Conservation (phyloP, 2,888 invertebrate species). For the Drosophila ezoana region DNA sequence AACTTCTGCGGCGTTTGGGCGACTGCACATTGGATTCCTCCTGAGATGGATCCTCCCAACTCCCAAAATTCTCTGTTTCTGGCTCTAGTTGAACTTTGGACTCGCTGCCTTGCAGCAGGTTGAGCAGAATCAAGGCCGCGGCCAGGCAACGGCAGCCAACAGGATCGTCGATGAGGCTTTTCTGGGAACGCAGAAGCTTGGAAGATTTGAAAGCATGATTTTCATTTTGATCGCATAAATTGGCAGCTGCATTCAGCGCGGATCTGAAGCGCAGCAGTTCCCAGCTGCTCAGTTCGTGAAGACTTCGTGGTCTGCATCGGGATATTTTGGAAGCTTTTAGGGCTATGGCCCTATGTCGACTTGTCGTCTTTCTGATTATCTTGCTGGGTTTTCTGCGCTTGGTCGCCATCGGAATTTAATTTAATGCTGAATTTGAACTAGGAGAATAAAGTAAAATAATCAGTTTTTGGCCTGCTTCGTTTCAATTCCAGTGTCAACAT, state of each 20-base stretch:
- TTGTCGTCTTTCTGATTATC: neutral
- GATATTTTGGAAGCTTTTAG: neutral
- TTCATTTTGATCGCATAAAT: neutral
- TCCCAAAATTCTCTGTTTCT: no score
- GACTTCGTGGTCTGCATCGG: conserved; percentile 6
- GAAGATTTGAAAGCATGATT: no score
- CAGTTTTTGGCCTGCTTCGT: conserved; percentile 22
- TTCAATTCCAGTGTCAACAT: conserved; percentile 44
- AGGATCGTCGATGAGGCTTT: neutral
- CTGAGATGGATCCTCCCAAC: no score
- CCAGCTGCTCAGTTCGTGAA: conserved; percentile 9
- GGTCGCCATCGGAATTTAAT: conserved; percentile 13
- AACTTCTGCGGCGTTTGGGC: neutral
- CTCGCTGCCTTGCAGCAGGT: neutral
- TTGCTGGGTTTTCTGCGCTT: conserved; percentile 2
- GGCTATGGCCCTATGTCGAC: neutral
- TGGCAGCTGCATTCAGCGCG: conserved; percentile 22
- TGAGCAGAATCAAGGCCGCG: conserved; percentile 1
- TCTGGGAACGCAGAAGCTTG: neutral
- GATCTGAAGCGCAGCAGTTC: conserved; percentile 17
- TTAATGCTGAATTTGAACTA: conserved; percentile 25
- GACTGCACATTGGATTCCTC: neutral
- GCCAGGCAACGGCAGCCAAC: conserved; percentile 2
- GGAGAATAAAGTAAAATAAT: conserved; percentile 18
- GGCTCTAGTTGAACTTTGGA: neutral